phyloP scores from a whole-genome alignment of 2,888 invertebrate species.

The Euplagia quadripunctaria region DNA sequence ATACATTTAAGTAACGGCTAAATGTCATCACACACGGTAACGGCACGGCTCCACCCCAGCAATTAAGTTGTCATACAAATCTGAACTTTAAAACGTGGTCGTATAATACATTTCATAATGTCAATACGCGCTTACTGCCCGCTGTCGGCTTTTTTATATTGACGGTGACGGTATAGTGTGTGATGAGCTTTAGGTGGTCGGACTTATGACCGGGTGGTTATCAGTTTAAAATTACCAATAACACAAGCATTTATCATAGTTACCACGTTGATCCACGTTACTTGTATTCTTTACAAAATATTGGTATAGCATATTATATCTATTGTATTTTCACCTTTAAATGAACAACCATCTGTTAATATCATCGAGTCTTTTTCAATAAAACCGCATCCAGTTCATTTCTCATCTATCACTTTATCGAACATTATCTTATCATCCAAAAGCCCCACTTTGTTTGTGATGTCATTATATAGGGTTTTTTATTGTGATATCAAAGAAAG shows the following conservation, averaged over 20 bases:
- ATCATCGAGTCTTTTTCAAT: constrained; percentile 20
- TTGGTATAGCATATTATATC: neutral
- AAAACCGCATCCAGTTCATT: constrained; percentile 33
- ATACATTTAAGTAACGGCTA: neutral
- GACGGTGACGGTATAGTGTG: no score
- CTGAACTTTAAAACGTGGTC: no score
- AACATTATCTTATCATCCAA: constrained; percentile 44
- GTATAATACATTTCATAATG: no score
- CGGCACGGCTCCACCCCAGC: no score
- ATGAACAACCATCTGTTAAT: neutral
- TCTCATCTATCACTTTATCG: constrained; percentile 40
- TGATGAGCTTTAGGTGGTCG: no score
- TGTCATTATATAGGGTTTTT: constrained; percentile 19
- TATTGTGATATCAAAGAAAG: neutral
- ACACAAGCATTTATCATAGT: no score
- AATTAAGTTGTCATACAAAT: no score
- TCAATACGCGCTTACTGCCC: no score
- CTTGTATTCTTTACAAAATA: neutral
- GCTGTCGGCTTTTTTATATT: no score
- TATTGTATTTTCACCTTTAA: neutral
- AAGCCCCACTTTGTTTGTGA: constrained; percentile 28
- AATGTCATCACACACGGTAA: no score
- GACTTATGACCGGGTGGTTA: no score
- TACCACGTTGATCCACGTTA: neutral
- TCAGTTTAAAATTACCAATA: no score